Evolutionary conservation across 2,797 vertebrate genomes (phyloP), one percentile per base, ranked within the genome.

Genomic region (Peromyscus eremicus): DNA sequence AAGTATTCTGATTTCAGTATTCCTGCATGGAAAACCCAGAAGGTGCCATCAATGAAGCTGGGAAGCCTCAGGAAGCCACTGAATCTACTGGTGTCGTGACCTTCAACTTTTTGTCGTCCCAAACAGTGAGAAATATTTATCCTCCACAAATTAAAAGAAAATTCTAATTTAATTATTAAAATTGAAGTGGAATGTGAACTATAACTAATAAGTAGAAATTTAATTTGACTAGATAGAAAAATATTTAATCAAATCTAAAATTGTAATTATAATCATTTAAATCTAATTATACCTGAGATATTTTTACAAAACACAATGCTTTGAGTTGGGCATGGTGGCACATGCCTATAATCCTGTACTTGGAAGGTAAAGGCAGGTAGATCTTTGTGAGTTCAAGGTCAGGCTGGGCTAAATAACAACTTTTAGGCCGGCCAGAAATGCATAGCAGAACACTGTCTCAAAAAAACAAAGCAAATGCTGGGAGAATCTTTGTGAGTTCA

Each of bases 81-180:
- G 84, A 70, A 17, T 71, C 84, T 55, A 68, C 2, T 55, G 66
- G 32, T 23, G 21, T 13, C 46, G 5, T 5, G 84, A 52, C 21
- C 32, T 68, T 86, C 21, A 85, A 52, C 46, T 70, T 86, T 86
- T 43, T 37, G 34, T 46, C 21, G 84, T 70, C 49, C 32, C 52
- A 16, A 52, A 52, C 84, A 70, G 9, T 70, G 46, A 86, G 84
- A 70, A 70, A 52, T 68, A 40, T 66, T 68, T 49, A 34, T 49
- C 29, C 40, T 85, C 34, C 66, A 68, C 62, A 68, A n/a, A 52
- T 16, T 25, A n/a, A 49, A 34, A 60, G 94, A 96, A 71, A 64
- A 92, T 66, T 93, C 19, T 71, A 66, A 81, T 80, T 86, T 49
- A 95, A 82, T 73, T 80, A 89, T 55, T 43, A 84, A 94, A 95